phyloP scores from a whole-genome alignment of 2,113 vertebrate species.

The Equus przewalskii region DNA sequence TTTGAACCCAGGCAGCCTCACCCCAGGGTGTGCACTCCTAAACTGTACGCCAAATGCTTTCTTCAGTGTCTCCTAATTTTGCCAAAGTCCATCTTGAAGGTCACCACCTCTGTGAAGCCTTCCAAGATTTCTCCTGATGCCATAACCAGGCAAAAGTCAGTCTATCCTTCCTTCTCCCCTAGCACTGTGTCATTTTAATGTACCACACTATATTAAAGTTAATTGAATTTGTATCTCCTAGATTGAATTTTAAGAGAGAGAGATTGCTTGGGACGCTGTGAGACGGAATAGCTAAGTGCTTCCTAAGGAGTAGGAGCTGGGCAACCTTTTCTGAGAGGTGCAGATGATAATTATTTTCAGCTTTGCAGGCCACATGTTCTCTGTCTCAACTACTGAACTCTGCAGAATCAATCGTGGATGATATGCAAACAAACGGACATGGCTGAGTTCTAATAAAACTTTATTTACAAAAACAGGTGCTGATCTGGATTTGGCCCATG shows the following conservation, averaged over 20 bases:
- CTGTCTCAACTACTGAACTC: neutral
- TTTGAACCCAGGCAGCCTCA: neutral
- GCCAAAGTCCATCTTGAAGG: neutral
- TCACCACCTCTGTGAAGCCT: neutral
- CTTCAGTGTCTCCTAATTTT: neutral
- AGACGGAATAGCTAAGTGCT: neutral
- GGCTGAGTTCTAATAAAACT: neutral
- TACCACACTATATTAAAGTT: neutral
- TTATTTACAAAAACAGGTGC: neutral
- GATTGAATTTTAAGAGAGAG: neutral
- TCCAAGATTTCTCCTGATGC: neutral
- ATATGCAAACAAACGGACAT: neutral
- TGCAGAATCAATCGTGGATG: neutral
- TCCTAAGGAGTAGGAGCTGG: neutral
- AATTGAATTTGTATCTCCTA: neutral
- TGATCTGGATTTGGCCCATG: neutral
- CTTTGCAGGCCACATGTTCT: neutral
- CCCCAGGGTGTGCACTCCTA: neutral
- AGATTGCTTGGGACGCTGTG: neutral
- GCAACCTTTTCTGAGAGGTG: neutral
- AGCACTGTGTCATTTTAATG: neutral
- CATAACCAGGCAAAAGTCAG: neutral
- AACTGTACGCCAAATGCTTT: neutral
- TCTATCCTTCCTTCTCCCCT: neutral
- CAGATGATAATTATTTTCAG: neutral